Conservation (phyloP, 53 echinoderm and acorn worm genomes). For the Holothuria scabra region DNA sequence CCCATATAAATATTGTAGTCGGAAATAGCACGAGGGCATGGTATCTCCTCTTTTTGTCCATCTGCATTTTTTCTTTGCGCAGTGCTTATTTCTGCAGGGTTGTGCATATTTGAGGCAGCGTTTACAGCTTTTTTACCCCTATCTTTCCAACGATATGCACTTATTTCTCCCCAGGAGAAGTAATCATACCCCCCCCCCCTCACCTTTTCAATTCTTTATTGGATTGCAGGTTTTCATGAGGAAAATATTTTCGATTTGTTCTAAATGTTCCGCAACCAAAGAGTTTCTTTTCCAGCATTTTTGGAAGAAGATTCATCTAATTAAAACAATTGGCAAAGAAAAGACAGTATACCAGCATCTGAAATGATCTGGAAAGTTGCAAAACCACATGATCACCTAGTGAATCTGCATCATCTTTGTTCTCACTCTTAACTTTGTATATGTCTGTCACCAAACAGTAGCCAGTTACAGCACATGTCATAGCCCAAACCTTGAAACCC, state of each 20-base stretch:
- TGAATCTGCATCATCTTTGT: conserved; percentile 14
- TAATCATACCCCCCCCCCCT: background rate
- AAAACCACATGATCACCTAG: conserved; percentile 16
- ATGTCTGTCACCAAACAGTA: background rate
- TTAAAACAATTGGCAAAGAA: conserved; percentile 10
- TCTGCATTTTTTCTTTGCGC: conserved; percentile 34
- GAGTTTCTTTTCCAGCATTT: background rate
- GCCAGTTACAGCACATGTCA: conserved; percentile 22
- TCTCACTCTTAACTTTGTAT: conserved; percentile 12
- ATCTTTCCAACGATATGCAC: conserved; percentile 39
- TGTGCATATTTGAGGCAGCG: conserved; percentile 33
- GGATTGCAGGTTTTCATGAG: conserved; percentile 10
- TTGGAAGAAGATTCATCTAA: background rate
- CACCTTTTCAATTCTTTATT: conserved; percentile 28
- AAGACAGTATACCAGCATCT: conserved; percentile 26
- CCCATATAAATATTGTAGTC: conserved; percentile 24
- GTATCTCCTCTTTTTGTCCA: conserved; percentile 13
- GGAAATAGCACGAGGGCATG: conserved; percentile 28
- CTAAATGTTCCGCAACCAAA: conserved; percentile 8
- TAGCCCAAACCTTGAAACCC: conserved; percentile 14
- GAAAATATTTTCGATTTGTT: conserved; percentile 18
- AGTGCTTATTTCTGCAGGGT: background rate
- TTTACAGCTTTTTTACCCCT: conserved; percentile 20
- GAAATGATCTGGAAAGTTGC: background rate
- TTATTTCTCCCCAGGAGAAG: background rate